Percentiles rank a stretch among this genome's conserved stretches.
Evolutionary conservation across 2,888 invertebrate genomes (phyloP).

Genomic region (Alentia gelatinosa): DNA sequence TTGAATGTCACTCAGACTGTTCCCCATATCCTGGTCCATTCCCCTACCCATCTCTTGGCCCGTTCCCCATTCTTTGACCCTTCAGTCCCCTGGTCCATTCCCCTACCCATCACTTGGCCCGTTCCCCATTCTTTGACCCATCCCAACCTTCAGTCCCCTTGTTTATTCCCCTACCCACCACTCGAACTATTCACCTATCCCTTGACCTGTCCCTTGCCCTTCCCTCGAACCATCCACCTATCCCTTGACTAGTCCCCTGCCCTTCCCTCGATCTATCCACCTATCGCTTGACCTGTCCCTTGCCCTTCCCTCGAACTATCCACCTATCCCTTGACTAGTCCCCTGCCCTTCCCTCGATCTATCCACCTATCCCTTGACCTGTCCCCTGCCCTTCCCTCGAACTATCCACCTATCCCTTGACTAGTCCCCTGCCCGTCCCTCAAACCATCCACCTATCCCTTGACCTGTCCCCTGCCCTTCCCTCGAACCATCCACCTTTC

Average conservation of each 20-base stretch:
- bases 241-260: not conserved
- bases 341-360: not conserved
- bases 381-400: not conserved
- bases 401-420: not conserved
- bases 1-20: too few relatives aligned
- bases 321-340: not conserved
- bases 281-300: not conserved
- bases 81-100: too few relatives aligned
- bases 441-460: not conserved
- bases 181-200: not conserved
- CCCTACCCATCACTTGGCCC: too few relatives aligned
- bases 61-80: too few relatives aligned
- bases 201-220: not conserved
- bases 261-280: not conserved
- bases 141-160: too few relatives aligned
- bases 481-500: not conserved
- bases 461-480: not conserved
- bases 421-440: not conserved
- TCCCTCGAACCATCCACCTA: not conserved
- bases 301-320: not conserved
- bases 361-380: not conserved
- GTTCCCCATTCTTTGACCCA: too few relatives aligned
- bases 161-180: too few relatives aligned
- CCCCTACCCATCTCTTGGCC: too few relatives aligned
- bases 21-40: too few relatives aligned